These are phyloP conservation scores for Leucosticte australis DNA, from an alignment of 2,113 vertebrate species.

Conservation along the genomic window DNA sequence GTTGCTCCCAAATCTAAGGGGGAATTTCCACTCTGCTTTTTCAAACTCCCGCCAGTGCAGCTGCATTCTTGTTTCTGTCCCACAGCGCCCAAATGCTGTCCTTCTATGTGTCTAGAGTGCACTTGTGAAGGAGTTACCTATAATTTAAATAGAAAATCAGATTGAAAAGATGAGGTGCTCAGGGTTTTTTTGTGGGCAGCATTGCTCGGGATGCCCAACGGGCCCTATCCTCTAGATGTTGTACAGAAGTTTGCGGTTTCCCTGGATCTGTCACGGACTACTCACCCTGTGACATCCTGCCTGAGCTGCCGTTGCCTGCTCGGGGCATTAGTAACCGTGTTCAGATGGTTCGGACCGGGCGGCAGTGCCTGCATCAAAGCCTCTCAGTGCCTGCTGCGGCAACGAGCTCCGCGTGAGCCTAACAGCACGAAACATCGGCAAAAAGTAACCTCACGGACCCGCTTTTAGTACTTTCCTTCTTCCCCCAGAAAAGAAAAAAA, in stretches of 20 bases:
- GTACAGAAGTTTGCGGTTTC: neutral
- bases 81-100: neutral
- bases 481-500: neutral
- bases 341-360: rapidly evolving
- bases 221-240: neutral
- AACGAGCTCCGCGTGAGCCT: neutral
- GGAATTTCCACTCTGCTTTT: neutral
- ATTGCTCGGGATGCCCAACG: neutral
- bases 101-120: rapidly evolving
- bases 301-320: neutral
- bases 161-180: neutral
- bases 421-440: neutral
- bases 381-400: neutral
- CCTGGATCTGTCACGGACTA: neutral
- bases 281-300: neutral
- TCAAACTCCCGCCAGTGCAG: neutral
- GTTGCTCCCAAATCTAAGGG: neutral
- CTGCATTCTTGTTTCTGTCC: neutral
- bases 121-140: neutral
- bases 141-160: neutral
- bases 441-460: neutral
- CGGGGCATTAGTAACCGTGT: rapidly evolving
- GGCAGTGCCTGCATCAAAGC: neutral
- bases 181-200: rapidly evolving
- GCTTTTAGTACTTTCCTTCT: neutral